Percentiles rank a stretch among this genome's conserved stretches.
Conservation (phyloP, 2,797 vertebrate genomes). For the Coccyzus lansbergi region DNA sequence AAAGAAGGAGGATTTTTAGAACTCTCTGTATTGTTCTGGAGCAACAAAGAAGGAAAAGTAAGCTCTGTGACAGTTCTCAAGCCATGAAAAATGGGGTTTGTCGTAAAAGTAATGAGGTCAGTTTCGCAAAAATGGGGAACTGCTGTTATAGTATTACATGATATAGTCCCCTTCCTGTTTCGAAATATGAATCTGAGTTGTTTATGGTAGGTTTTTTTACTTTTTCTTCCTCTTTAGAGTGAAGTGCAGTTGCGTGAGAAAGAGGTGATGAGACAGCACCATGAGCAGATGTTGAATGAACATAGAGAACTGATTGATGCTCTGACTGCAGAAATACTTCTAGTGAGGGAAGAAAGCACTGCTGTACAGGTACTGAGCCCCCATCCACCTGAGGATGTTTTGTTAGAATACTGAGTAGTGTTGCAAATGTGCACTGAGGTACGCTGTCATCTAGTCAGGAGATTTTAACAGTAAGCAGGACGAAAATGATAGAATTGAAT, state of each 20-base stretch:
- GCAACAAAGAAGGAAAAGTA: background rate
- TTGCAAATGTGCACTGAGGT: background rate
- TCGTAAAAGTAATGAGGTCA: background rate
- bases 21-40: background rate
- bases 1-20: background rate
- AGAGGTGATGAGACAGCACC: slow-evolving; percentile 71
- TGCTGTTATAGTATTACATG: background rate
- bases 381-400: background rate
- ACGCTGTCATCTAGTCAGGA: background rate
- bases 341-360: slow-evolving; percentile 83
- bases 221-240: slow-evolving; percentile 70
- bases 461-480: background rate
- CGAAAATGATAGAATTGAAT: background rate
- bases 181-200: background rate
- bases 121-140: background rate
- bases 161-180: background rate
- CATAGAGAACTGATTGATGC: slow-evolving; percentile 89
- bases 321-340: slow-evolving; percentile 89
- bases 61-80: background rate
- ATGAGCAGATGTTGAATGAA: slow-evolving; percentile 82
- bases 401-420: background rate
- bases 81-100: background rate
- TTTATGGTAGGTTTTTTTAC: background rate
- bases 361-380: slow-evolving; percentile 79
- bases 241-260: slow-evolving; percentile 80